phyloP scores from a whole-genome alignment of 2,113 vertebrate species.

The Scomber colias region DNA sequence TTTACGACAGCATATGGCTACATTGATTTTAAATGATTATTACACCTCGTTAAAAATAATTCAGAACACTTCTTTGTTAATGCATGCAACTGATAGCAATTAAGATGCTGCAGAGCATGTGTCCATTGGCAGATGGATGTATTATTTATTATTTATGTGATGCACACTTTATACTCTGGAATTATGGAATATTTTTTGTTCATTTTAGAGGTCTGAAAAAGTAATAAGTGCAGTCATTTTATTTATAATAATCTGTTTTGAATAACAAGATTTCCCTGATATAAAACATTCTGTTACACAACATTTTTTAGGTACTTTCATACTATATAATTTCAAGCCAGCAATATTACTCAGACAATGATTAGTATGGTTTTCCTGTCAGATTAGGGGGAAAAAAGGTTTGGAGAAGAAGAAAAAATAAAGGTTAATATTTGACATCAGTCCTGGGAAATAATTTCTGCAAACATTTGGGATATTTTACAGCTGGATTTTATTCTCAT shows the following conservation, averaged over 20 bases:
- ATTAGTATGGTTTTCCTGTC: constrained; percentile 24
- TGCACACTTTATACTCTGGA: neutral
- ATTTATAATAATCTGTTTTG: neutral
- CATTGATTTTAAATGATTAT: constrained; percentile 1
- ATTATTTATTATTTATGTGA: neutral
- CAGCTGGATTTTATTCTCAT: constrained; percentile 65
- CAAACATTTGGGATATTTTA: constrained; percentile 76
- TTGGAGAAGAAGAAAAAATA: neutral
- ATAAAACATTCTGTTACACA: neutral
- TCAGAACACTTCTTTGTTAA: neutral
- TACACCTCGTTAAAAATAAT: neutral
- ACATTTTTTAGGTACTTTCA: neutral
- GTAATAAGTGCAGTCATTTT: neutral
- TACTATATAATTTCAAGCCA: neutral
- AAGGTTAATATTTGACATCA: constrained; percentile 80
- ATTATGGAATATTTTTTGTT: neutral
- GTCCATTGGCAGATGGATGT: neutral
- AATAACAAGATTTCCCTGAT: too few species aligned
- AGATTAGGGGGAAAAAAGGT: constrained; percentile 22
- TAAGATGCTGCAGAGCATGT: neutral
- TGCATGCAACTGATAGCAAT: neutral
- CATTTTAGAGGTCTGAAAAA: neutral
- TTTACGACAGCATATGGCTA: constrained; percentile 6
- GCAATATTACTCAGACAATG: neutral
- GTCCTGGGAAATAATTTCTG: constrained; percentile 77